Percentiles rank a stretch among this genome's conserved stretches.
These are phyloP conservation scores for Aleiodes testaceus DNA, from an alignment of 2,888 invertebrate species.

Conservation along the genomic window DNA sequence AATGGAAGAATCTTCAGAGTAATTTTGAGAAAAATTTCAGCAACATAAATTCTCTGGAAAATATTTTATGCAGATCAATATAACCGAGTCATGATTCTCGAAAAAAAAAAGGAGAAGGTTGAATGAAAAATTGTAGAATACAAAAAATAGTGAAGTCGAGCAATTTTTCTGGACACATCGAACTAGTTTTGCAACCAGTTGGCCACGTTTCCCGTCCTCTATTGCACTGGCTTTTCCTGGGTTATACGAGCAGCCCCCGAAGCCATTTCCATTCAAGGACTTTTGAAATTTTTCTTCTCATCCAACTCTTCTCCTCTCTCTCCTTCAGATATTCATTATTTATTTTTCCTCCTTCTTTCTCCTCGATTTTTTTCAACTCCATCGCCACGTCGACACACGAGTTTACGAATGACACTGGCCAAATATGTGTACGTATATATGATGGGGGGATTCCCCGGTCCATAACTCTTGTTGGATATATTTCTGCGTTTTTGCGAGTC, in stretches of 20 bases:
- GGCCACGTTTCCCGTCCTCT: neutral
- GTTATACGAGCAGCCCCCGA: neutral
- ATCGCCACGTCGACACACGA: slow-evolving; percentile 10
- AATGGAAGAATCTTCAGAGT: too few relatives aligned
- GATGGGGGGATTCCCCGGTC: neutral
- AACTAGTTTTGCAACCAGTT: neutral
- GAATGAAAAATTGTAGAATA: too few relatives aligned
- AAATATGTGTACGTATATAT: slow-evolving; percentile 2
- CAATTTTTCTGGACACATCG: neutral
- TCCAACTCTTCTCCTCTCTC: neutral
- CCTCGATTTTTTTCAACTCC: neutral
- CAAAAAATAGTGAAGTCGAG: too few relatives aligned
- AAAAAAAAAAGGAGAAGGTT: too few relatives aligned
- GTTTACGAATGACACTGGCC: slow-evolving; percentile 23
- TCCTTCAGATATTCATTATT: slow-evolving; percentile 7
- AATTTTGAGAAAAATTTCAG: too few relatives aligned
- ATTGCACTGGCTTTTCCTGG: neutral
- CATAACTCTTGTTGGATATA: slow-evolving; percentile 27
- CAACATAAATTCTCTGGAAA: too few relatives aligned
- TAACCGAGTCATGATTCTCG: too few relatives aligned
- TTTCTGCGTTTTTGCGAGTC: slow-evolving; percentile 13
- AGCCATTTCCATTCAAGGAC: neutral
- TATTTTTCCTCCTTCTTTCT: neutral
- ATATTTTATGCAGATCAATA: too few relatives aligned
- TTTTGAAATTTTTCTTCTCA: slow-evolving; percentile 7